These are phyloP conservation scores for Protobothrops mucrosquamatus DNA, from an alignment of 2,113 vertebrate species.

Conservation along the genomic window DNA sequence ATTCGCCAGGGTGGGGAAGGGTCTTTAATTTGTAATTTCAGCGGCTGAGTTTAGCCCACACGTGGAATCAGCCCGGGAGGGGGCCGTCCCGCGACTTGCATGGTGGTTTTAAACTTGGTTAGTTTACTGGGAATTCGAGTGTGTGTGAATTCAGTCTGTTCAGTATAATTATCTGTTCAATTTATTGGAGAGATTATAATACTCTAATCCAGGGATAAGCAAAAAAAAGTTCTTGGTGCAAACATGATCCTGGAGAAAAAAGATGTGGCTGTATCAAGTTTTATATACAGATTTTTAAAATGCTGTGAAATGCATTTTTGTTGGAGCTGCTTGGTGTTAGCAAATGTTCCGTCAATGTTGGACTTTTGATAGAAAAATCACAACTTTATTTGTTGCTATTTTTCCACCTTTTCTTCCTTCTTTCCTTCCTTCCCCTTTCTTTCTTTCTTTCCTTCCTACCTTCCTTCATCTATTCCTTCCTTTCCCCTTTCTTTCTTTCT, in stretches of 20 bases:
- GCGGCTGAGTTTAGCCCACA: neutral
- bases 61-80: neutral
- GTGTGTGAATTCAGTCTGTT: neutral
- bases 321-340: neutral
- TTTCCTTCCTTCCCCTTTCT: neutral
- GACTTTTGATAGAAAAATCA: neutral
- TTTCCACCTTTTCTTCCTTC: too few relatives aligned
- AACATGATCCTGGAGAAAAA: neutral
- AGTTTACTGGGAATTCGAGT: neutral
- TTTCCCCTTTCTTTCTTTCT: neutral
- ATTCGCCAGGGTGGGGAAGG: neutral
- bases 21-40: neutral
- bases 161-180: neutral
- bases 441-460: neutral
- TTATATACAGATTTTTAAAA: neutral
- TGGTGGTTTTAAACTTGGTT: neutral
- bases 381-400: neutral
- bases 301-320: neutral
- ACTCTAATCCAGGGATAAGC: neutral
- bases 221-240: neutral
- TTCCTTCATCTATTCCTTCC: neutral
- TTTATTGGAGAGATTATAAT: neutral
- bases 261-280: neutral
- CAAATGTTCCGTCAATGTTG: neutral
- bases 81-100: neutral